Percentiles rank a stretch among this genome's conserved stretches.
phyloP scores from a whole-genome alignment of 2,113 vertebrate genomes.

The Mohoua ochrocephala region DNA sequence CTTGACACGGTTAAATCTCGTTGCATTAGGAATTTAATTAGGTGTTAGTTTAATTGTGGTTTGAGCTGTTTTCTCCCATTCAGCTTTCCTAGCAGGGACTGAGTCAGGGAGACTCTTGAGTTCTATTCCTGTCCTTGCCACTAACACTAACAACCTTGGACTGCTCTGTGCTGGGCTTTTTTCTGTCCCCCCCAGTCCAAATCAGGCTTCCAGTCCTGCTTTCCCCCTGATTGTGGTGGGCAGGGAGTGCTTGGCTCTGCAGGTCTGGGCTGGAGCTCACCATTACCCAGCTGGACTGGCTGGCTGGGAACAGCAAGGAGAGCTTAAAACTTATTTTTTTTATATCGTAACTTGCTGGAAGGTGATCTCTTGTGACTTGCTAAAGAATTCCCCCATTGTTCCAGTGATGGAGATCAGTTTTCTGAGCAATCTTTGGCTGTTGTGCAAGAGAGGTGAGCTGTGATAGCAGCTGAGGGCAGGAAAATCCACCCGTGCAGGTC shows the following conservation, averaged over 20 bases:
- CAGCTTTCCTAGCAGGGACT: conserved; percentile 3
- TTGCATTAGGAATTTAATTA: conserved; percentile 56
- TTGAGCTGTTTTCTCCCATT: conserved; percentile 24
- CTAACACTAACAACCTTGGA: background rate
- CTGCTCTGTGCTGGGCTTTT: background rate
- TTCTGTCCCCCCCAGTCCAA: background rate
- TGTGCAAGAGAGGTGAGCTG: background rate
- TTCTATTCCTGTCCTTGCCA: conserved; percentile 26
- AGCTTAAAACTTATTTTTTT: background rate
- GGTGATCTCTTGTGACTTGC: background rate
- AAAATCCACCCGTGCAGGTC: background rate
- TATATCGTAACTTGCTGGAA: background rate
- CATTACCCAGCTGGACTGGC: background rate
- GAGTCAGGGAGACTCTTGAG: conserved; percentile 4
- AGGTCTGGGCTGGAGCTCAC: background rate
- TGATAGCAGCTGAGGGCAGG: background rate
- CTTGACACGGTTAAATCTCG: conserved; percentile 28
- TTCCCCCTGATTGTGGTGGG: background rate
- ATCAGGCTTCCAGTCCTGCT: background rate
- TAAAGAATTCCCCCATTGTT: background rate
- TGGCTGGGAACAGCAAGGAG: background rate
- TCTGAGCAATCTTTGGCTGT: background rate
- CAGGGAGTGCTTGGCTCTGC: background rate
- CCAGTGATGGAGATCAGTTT: background rate
- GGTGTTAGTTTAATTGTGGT: conserved; percentile 49